A percentile compares a stretch with the other conserved stretches of the same genome.
Evolutionary conservation across 2,113 vertebrate species (phyloP).

Genomic region (Chelonoidis abingdonii): DNA sequence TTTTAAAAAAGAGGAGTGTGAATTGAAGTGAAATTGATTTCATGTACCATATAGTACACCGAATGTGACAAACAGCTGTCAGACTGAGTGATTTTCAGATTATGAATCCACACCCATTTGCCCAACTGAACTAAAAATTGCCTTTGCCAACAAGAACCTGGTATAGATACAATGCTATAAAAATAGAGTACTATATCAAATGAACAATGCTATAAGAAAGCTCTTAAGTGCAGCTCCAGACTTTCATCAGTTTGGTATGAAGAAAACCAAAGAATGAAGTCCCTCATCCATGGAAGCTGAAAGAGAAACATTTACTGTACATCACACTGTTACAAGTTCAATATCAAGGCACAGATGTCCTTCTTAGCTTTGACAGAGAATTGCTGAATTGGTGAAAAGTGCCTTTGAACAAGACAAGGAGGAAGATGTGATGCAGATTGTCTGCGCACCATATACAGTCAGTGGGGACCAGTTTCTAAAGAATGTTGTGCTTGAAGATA

Average conservation of each 20-base stretch:
- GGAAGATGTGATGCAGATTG: constrained; percentile 22
- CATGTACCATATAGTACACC: background rate
- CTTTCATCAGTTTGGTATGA: background rate
- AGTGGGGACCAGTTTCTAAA: background rate
- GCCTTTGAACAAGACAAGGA: constrained; percentile 54
- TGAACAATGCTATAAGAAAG: background rate
- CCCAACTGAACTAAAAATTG: background rate
- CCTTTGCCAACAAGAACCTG: background rate
- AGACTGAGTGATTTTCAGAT: background rate
- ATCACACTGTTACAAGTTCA: background rate
- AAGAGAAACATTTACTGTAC: background rate
- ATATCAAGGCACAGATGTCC: constrained; percentile 46
- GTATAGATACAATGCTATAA: background rate
- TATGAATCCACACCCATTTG: background rate
- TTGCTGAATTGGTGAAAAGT: constrained; percentile 53
- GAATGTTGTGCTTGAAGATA: constrained; percentile 28
- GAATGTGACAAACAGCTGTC: background rate
- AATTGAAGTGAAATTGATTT: background rate
- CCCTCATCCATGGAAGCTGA: background rate
- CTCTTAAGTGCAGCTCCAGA: background rate
- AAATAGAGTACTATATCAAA: background rate
- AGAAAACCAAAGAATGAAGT: background rate
- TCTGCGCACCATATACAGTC: background rate
- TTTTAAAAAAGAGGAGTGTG: background rate
- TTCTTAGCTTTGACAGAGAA: constrained; percentile 48